Base-by-base conservation (phyloP, 2,113 vertebrate genomes). In the Calyptommatus sinebrachiatus region DNA sequence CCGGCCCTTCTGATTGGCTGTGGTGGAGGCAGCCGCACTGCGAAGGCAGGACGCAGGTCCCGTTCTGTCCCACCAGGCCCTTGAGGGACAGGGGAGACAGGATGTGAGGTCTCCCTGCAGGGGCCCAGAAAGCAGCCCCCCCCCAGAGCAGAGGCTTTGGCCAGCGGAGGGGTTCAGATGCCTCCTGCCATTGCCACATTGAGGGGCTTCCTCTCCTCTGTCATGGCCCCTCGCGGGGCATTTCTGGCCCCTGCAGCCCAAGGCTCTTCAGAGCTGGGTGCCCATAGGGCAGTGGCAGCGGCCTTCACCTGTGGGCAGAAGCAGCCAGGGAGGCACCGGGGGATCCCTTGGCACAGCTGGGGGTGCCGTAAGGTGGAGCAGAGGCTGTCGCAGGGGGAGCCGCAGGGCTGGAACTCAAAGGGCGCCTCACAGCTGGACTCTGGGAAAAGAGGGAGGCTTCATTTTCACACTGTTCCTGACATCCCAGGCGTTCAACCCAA, bases 261-360 rank as follows among this genome's bases (percentile, higher is more conserved):
- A 57, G 53, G 12, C 53, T 57, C 53, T 1, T 18, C 53, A 50
- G 12, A 57, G 53, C 53, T 57, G 53, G 4, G 53, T 14, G 2
- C 5, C 16, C 11, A 3, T n/a, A 2, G 50, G 7, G 20, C 9
- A 12, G 8, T 1, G 1, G 7, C n/a, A 1, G 1, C 7, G 1
- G 11, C 18, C 46, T 87, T 91, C 78, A 97, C 97, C 97, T 94
- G 77, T 1, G 96, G 95, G 85, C 97, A 98, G 92, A 97, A 97
- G 89, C 97, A 98, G 74, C 97, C 97, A 3, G 95, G 94, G 41
- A 92, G 94, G 80, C 97, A 98, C 29, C 87, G 87, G 0, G 73
- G 83, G 68, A 88, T 85, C 5, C 92, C 93, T 8, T 60, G 76
- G 86, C 96, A 97, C 31, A 89, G 85, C n/a, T 87, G 89, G 5